Evolutionary conservation across 2,113 vertebrate species (phyloP).

Genomic region (Paracanthobrama guichenoti): DNA sequence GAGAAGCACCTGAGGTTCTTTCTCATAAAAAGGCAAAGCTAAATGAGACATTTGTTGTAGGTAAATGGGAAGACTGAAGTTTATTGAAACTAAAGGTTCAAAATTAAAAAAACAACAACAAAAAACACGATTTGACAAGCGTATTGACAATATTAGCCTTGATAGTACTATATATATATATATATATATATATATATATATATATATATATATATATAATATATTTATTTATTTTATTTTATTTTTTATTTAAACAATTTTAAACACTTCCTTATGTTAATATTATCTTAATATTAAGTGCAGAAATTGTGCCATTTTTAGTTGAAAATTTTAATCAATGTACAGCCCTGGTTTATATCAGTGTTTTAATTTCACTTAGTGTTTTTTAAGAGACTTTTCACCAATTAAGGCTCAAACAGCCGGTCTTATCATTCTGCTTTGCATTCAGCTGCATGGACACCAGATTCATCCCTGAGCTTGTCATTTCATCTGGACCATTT

Average conservation of each 20-base stretch:
- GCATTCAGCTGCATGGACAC: slow-evolving; percentile 71
- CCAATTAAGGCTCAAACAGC: neutral
- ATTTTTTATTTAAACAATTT: no score
- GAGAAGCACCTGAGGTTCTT: no score
- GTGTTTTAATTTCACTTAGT: neutral
- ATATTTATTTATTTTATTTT: no score
- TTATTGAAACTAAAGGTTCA: no score
- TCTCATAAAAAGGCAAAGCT: neutral
- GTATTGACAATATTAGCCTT: no score
- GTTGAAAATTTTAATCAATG: neutral
- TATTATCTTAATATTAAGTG: neutral
- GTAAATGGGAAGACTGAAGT: neutral
- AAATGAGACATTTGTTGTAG: neutral
- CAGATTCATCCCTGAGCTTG: slow-evolving; percentile 58
- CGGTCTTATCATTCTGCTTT: neutral
- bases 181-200: no score
- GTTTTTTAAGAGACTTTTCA: neutral
- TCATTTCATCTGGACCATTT: slow-evolving; percentile 63
- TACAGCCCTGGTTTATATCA: neutral
- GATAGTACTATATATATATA: neutral
- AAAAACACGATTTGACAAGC: no score
- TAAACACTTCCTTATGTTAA: neutral
- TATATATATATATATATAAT: no score
- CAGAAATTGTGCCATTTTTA: neutral
- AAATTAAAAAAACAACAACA: no score